phyloP scores from a whole-genome alignment of 2,888 invertebrate genomes.

The Drosophila atripex region DNA sequence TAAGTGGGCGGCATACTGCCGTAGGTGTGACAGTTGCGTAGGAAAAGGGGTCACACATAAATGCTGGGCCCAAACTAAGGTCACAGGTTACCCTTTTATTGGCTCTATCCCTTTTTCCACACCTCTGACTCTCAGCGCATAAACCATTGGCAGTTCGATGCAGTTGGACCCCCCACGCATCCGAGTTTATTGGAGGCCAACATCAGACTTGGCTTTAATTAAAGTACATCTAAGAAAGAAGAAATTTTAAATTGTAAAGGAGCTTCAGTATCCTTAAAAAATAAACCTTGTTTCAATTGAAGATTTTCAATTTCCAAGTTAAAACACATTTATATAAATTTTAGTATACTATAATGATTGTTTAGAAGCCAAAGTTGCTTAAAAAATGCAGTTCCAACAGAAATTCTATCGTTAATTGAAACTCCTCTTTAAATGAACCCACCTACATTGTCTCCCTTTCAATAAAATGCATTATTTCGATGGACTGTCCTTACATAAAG shows the following conservation, averaged over 20 bases:
- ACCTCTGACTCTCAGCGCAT: constrained; percentile 5
- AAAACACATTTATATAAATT: too few relatives aligned
- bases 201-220: constrained; percentile 33
- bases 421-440: too few relatives aligned
- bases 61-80: background rate
- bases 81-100: background rate
- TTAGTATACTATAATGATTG: too few relatives aligned
- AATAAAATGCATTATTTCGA: constrained; percentile 57
- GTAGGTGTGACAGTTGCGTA: constrained; percentile 5
- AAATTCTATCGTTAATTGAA: too few relatives aligned
- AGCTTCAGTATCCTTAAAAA: too few relatives aligned
- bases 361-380: too few relatives aligned
- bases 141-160: constrained; percentile 6
- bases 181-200: constrained; percentile 30
- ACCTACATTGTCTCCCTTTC: too few relatives aligned
- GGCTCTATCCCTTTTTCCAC: background rate
- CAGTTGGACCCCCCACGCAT: constrained; percentile 31
- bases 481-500: constrained; percentile 26
- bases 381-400: too few relatives aligned
- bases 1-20: constrained; percentile 3
- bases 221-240: background rate
- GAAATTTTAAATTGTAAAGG: constrained; percentile 3
- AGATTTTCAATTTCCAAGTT: background rate
- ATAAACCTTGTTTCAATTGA: constrained; percentile 18
- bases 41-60: background rate